These are phyloP conservation scores for Ceryle rudis DNA, from an alignment of 2,797 vertebrate species.

Conservation along the genomic window DNA sequence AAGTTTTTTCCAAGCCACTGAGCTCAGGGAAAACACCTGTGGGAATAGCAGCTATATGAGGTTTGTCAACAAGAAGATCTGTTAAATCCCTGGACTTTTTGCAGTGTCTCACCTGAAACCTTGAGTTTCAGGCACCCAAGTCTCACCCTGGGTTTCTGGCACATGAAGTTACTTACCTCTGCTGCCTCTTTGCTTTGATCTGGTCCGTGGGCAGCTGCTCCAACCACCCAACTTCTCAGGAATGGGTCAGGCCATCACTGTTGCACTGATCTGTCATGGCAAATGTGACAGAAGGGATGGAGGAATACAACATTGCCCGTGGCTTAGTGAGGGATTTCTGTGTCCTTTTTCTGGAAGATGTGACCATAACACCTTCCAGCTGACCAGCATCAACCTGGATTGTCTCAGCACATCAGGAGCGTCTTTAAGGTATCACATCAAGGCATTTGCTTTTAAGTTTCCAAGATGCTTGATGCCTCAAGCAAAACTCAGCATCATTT, in stretches of 20 bases:
- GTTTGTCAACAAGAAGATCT: neutral
- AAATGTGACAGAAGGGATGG: neutral
- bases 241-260: neutral
- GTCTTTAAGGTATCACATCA: neutral
- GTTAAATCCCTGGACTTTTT: neutral
- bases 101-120: neutral
- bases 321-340: neutral
- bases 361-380: neutral
- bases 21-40: neutral
- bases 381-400: neutral
- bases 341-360: neutral
- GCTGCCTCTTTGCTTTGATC: neutral
- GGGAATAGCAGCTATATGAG: neutral
- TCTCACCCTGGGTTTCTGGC: neutral
- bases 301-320: neutral
- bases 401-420: neutral
- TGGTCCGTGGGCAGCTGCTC: neutral
- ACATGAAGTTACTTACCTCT: neutral
- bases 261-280: neutral
- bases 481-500: neutral
- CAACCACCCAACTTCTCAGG: neutral
- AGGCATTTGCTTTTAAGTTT: neutral
- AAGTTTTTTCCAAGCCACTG: neutral
- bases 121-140: neutral
- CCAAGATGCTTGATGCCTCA: neutral